A percentile compares a stretch with the other conserved stretches of the same genome.
phyloP scores from a whole-genome alignment of 2,113 vertebrate genomes.

The Pseudonaja textilis region DNA sequence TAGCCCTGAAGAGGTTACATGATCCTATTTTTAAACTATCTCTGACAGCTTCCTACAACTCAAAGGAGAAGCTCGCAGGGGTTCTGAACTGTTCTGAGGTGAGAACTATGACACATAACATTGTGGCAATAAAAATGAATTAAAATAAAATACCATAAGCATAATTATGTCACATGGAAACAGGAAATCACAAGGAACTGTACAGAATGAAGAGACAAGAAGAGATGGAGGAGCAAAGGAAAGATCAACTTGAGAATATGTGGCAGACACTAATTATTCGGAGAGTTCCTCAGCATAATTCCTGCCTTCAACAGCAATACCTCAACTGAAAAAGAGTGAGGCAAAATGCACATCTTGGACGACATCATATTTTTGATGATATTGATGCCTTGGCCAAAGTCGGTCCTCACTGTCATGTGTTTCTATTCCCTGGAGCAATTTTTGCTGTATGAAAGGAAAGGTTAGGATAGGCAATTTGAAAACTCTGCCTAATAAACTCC shows the following conservation, averaged over 20 bases:
- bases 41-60: background rate
- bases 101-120: background rate
- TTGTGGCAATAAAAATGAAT: background rate
- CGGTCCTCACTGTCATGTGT: background rate
- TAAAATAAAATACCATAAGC: background rate
- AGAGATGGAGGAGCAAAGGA: background rate
- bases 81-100: background rate
- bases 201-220: background rate
- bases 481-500: background rate
- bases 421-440: background rate
- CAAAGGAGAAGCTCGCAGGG: background rate
- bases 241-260: background rate
- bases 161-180: background rate
- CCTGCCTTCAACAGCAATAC: background rate
- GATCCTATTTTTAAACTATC: background rate
- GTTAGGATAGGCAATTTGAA: background rate
- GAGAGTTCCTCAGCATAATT: background rate
- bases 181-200: background rate
- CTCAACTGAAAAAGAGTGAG: background rate
- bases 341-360: background rate
- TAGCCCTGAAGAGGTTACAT: background rate
- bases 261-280: background rate
- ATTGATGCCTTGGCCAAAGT: background rate
- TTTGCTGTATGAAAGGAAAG: background rate
- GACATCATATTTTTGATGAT: background rate